These are phyloP conservation scores for Rhodeus uyekii DNA, from an alignment of 2,797 vertebrate species.

Conservation along the genomic window DNA sequence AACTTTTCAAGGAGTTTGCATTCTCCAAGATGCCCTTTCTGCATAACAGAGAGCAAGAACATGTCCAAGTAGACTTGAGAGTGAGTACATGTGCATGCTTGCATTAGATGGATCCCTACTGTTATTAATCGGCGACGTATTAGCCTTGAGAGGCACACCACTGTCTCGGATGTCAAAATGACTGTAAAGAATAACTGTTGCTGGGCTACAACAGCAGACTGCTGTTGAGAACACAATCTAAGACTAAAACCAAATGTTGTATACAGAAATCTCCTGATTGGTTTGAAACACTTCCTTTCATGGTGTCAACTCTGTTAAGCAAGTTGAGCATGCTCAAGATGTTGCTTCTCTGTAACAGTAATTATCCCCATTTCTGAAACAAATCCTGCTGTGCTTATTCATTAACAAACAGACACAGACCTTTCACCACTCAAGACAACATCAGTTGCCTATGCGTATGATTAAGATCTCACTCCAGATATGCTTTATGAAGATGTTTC, in stretches of 20 bases:
- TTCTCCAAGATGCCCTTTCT: slow-evolving; percentile 33
- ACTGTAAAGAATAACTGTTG: slow-evolving; percentile 68
- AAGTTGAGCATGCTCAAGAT: slow-evolving; percentile 58
- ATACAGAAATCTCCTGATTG: slow-evolving; percentile 70
- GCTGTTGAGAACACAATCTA: slow-evolving; percentile 65
- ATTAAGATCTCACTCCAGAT: slow-evolving; percentile 64
- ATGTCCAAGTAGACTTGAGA: slow-evolving; percentile 33
- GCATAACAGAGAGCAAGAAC: slow-evolving; percentile 12
- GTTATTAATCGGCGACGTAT: slow-evolving; percentile 42
- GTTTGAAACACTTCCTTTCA: slow-evolving; percentile 67
- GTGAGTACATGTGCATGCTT: slow-evolving; percentile 15
- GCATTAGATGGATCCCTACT: slow-evolving; percentile 39
- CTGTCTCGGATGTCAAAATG: slow-evolving; percentile 56
- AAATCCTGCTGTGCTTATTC: slow-evolving; percentile 64
- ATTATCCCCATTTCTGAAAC: slow-evolving; percentile 66
- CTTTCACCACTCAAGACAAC: slow-evolving; percentile 60
- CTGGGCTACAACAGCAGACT: slow-evolving; percentile 64
- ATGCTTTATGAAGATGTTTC: slow-evolving; percentile 60
- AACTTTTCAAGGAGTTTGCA: slow-evolving; percentile 55
- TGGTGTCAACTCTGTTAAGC: slow-evolving; percentile 70
- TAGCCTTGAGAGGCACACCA: slow-evolving; percentile 58
- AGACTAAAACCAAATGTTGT: slow-evolving; percentile 64
- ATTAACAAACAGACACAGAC: slow-evolving; percentile 67
- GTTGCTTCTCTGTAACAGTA: slow-evolving; percentile 61
- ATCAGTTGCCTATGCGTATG: slow-evolving; percentile 57